Percentiles rank a stretch among this genome's conserved stretches.
Evolutionary conservation across 2,888 invertebrate genomes (phyloP).

Genomic region (Trypoxylon attenuatum): DNA sequence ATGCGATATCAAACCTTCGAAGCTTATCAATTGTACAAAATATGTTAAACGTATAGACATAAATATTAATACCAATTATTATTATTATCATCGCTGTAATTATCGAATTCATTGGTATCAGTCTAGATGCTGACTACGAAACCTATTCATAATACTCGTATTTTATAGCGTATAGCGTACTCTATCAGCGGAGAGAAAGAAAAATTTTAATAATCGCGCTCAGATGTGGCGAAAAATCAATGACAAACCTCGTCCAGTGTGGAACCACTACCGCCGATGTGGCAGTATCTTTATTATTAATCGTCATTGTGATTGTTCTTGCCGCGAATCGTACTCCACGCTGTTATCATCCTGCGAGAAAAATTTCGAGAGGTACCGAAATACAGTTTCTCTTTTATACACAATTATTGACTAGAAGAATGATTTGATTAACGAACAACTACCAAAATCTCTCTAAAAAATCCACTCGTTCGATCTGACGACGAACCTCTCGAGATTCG

Average conservation of each 20-base stretch:
- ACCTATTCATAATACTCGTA: conserved; percentile 62
- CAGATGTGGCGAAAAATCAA: conserved; percentile 15
- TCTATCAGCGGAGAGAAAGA: conserved; percentile 7
- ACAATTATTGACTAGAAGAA: conserved; percentile 1
- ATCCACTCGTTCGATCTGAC: background rate
- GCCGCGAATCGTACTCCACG: background rate
- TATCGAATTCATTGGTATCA: conserved; percentile 49
- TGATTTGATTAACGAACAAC: background rate
- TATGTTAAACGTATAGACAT: conserved; percentile 67
- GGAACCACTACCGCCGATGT: background rate
- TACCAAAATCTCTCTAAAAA: background rate
- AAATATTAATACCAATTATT: conserved; percentile 59
- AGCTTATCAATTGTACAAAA: conserved; percentile 70
- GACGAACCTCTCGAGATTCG: conserved; percentile 5
- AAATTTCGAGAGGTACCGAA: conserved; percentile 6
- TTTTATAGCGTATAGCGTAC: conserved; percentile 56
- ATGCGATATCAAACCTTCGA: conserved; percentile 61
- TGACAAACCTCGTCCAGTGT: background rate
- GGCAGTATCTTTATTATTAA: background rate
- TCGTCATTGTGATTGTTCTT: background rate
- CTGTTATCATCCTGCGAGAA: background rate
- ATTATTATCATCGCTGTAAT: conserved; percentile 59
- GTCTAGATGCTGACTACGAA: conserved; percentile 55
- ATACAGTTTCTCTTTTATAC: conserved; percentile 9
- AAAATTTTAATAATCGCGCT: conserved; percentile 19